These are phyloP conservation scores for Mythimna loreyi DNA, from an alignment of 2,888 invertebrate genomes.

Conservation along the genomic window DNA sequence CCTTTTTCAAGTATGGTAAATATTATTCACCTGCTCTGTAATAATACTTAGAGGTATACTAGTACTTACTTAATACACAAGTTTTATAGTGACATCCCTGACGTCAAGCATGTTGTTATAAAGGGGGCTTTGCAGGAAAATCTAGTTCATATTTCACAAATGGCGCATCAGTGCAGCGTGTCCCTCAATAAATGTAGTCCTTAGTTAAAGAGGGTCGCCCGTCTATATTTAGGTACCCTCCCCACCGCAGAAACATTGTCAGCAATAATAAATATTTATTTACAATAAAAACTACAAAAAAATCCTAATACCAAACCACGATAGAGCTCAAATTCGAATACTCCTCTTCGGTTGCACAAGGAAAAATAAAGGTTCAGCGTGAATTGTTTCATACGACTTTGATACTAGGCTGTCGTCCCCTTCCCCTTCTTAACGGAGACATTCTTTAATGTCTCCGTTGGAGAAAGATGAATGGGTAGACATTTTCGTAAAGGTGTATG, in stretches of 20 bases:
- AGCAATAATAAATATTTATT: conserved; percentile 83
- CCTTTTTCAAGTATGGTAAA: no score
- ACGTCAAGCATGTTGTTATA: background rate
- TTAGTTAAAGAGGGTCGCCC: conserved; percentile 68
- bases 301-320: conserved; percentile 57
- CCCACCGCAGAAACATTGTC: conserved; percentile 78
- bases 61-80: background rate
- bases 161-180: conserved; percentile 55
- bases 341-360: conserved; percentile 55
- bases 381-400: conserved; percentile 79
- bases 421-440: conserved; percentile 88
- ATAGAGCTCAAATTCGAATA: conserved; percentile 70
- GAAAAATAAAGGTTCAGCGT: conserved; percentile 66
- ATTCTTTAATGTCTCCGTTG: conserved; percentile 89
- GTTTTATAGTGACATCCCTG: conserved; percentile 4
- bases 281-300: conserved; percentile 75
- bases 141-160: conserved; percentile 64
- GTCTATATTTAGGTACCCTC: conserved; percentile 71
- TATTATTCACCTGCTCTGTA: no score
- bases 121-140: conserved; percentile 35
- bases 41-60: background rate
- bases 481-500: conserved; percentile 89
- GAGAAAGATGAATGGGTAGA: conserved; percentile 89
- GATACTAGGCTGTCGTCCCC: conserved; percentile 81
- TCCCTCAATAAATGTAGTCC: conserved; percentile 64